phyloP scores from a whole-genome alignment of 2,113 vertebrate genomes.

The Pelecanus crispus region DNA sequence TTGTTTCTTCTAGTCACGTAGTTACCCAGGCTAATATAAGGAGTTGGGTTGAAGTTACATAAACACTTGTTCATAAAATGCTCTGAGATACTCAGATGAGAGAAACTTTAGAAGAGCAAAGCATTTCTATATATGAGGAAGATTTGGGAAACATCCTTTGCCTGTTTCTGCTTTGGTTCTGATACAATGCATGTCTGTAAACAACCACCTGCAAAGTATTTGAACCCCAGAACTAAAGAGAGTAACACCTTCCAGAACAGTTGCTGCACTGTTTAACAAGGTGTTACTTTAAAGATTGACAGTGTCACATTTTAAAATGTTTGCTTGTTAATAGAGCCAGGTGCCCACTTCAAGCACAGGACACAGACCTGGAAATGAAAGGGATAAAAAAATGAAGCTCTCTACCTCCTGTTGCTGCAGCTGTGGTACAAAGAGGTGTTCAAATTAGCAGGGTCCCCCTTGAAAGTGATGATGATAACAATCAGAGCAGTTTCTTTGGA shows the following conservation, averaged over 20 bases:
- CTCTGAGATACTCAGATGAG: background rate
- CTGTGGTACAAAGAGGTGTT: background rate
- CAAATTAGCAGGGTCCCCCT: background rate
- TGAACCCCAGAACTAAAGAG: background rate
- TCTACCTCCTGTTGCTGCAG: background rate
- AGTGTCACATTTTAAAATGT: background rate
- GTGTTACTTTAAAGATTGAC: background rate
- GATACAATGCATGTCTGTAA: background rate
- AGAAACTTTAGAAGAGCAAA: background rate
- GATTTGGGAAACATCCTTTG: background rate
- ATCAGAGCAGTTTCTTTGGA: background rate
- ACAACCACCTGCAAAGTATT: background rate
- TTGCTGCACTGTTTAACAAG: background rate
- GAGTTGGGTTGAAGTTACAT: background rate
- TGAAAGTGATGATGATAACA: background rate
- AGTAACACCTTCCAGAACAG: background rate
- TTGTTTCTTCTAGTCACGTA: background rate
- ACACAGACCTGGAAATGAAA: background rate
- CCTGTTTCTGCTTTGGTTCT: background rate
- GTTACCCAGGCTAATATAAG: background rate
- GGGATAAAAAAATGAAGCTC: background rate
- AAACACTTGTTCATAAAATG: background rate
- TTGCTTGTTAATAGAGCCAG: accelerated
- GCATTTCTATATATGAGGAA: background rate
- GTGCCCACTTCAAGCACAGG: background rate